Evolutionary conservation across 2,888 invertebrate species (phyloP), one percentile per base, ranked within the genome.

Genomic region (Ectobius pallidus): DNA sequence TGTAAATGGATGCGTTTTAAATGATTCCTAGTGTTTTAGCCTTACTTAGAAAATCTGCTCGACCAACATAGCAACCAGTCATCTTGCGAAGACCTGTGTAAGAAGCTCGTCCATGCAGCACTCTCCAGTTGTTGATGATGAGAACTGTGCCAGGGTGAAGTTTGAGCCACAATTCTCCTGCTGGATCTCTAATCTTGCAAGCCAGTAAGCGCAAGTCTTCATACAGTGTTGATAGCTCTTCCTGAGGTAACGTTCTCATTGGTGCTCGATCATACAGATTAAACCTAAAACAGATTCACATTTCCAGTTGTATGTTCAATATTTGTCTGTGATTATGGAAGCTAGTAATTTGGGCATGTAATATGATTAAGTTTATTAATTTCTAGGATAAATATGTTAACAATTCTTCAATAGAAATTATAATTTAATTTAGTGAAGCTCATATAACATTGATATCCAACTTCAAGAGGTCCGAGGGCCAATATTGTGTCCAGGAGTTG

Each of bases 61-160:
- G 85, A 6, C 90, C 84, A 34, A 94, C 86, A 82, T 94, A 94
- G 77, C 91, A 89, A 0, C 93, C 93, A 69, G 87, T 85, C 78
- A 94, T 84, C 22, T 86, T 83, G 49, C 94, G 86, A 7, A 81
- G 83, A 0, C 94, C 94, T 0, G 87, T 86, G 79, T 91, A 94
- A 0, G 86, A 86, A 1, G 87, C 86, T 63, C 94, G 85, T 0
- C 93, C 94, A 78, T 95, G 94, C 1, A 93, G 82, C 1, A 93
- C 85, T 70, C 94, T 85, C 87, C 92, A 94, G 83, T 94, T 94
- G 79, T 94, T 92, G 78, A 93, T 87, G 68, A 91, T 87, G 75
- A 93, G 83, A 11, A 93, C 88, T 16, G 86, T 87, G 25, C 94
- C 94, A 71, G 93, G 92, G 49, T 80, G 79, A 7, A 91, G 81